phyloP scores from a whole-genome alignment of 1,140 invertebrate genomes.

The Drosophila lacertosa region DNA sequence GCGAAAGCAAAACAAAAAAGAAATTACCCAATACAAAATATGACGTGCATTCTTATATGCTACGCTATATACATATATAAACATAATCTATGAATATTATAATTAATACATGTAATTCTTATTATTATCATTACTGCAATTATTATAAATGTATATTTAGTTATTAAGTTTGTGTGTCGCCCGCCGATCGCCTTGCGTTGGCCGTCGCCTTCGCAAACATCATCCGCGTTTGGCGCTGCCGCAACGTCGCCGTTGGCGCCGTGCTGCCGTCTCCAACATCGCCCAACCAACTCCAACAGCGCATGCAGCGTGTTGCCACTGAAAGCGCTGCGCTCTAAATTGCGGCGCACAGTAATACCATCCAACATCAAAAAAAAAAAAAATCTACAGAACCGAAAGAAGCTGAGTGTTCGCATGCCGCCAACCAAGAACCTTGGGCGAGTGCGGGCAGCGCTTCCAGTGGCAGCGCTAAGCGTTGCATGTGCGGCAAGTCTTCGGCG shows the following conservation, averaged over 20 bases:
- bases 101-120: slow-evolving; percentile 54
- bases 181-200: slow-evolving; percentile 12
- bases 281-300: slow-evolving; percentile 5
- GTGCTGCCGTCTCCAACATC: slow-evolving; percentile 11
- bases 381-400: slow-evolving; percentile 29
- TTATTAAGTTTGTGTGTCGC: slow-evolving; percentile 46
- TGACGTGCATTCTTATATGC: not conserved
- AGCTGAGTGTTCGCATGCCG: slow-evolving; percentile 13
- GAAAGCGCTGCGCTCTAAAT: slow-evolving; percentile 1
- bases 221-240: slow-evolving; percentile 7
- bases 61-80: slow-evolving; percentile 19
- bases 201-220: slow-evolving; percentile 6
- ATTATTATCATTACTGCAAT: slow-evolving; percentile 62
- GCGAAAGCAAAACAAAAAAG: not conserved
- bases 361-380: not conserved
- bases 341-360: slow-evolving; percentile 13
- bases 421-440: not conserved
- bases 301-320: slow-evolving; percentile 23
- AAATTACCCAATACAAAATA: not conserved
- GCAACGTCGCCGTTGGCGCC: slow-evolving; percentile 3
- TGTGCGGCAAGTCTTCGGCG: slow-evolving; percentile 13
- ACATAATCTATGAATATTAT: slow-evolving; percentile 50
- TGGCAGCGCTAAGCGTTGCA: slow-evolving; percentile 20
- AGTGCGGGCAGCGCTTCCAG: slow-evolving; percentile 18
- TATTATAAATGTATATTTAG: slow-evolving; percentile 71